These are phyloP conservation scores for Connochaetes taurinus DNA, from an alignment of 2,113 vertebrate species.

Conservation along the genomic window DNA sequence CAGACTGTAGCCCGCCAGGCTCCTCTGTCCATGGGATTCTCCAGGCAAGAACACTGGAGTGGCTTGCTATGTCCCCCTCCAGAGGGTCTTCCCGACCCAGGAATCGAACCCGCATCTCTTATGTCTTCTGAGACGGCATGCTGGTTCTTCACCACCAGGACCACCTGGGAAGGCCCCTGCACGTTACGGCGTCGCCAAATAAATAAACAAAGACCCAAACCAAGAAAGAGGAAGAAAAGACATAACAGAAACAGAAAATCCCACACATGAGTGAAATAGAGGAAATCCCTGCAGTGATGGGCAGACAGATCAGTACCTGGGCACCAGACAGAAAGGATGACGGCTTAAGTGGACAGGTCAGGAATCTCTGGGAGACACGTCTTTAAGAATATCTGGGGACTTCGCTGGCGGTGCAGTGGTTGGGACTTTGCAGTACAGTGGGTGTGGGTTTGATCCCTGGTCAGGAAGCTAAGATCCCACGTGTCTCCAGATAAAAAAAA, in stretches of 20 bases:
- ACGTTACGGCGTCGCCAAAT: rapidly evolving
- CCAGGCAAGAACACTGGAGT: background rate
- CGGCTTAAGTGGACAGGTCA: background rate
- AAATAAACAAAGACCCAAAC: background rate
- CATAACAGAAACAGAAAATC: background rate
- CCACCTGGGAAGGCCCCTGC: background rate
- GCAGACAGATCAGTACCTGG: background rate
- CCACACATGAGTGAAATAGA: background rate
- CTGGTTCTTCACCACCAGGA: background rate
- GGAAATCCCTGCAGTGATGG: background rate
- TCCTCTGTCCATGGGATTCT: background rate
- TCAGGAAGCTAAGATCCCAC: background rate
- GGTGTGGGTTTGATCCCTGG: background rate
- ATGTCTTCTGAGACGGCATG: background rate
- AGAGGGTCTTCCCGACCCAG: background rate
- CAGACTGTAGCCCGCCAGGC: background rate
- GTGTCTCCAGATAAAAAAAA: background rate
- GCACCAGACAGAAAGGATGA: background rate
- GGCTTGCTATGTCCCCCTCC: background rate
- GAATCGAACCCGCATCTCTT: background rate
- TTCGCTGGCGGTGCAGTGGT: background rate
- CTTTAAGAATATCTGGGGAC: background rate
- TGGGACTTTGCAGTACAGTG: background rate
- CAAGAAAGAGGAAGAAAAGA: background rate
- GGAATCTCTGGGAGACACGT: background rate